Conservation (phyloP, 2,888 invertebrate genomes). For the Dichetophora obliterata region DNA sequence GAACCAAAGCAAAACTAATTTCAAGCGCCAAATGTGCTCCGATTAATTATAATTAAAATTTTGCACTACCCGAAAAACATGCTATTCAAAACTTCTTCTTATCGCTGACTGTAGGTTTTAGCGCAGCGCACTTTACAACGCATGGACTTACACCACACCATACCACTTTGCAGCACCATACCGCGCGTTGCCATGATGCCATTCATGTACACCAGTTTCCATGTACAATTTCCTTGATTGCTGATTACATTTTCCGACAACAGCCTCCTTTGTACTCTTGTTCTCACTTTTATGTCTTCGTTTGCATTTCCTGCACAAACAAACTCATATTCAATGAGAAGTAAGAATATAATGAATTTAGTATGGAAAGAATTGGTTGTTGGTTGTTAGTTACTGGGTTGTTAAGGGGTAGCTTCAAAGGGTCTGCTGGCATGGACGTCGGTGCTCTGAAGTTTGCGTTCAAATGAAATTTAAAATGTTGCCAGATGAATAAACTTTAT, state of each 20-base stretch:
- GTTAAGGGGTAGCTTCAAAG: not conserved
- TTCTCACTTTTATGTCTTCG: conserved; percentile 21
- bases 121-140: not conserved
- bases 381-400: too few species aligned
- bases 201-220: not conserved
- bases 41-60: conserved; percentile 20
- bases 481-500: conserved; percentile 30
- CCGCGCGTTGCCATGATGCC: not conserved
- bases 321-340: conserved; percentile 28
- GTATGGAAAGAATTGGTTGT: not conserved
- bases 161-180: not conserved
- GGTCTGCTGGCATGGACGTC: conserved; percentile 5
- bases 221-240: conserved; percentile 28
- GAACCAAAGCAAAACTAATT: not conserved
- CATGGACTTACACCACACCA: not conserved
- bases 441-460: conserved; percentile 2
- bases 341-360: not conserved
- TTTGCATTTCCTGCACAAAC: conserved; percentile 36
- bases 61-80: not conserved
- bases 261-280: conserved; percentile 2
- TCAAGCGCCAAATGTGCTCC: not conserved
- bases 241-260: conserved; percentile 37
- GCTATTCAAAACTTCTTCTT: not conserved
- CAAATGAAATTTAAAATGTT: conserved; percentile 11
- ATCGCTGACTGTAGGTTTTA: not conserved